A percentile compares a stretch with the other conserved stretches of the same genome.
These are phyloP conservation scores for Argyresthia albistria DNA, from an alignment of 2,888 invertebrate genomes.

Conservation along the genomic window DNA sequence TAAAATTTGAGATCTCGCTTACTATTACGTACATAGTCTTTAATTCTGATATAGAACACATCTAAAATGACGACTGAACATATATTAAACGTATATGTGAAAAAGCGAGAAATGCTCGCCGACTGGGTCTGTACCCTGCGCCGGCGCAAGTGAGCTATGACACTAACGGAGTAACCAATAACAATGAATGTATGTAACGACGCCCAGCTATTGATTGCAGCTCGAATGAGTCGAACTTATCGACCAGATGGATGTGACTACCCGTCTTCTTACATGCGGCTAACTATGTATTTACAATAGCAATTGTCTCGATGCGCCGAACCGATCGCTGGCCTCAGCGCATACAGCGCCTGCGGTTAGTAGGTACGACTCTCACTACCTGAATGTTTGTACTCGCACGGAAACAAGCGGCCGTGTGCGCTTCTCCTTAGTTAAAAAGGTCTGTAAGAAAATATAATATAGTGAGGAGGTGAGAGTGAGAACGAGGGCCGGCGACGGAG, in stretches of 20 bases:
- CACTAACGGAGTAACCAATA: slow-evolving; percentile 52
- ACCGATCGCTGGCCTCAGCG: slow-evolving; percentile 71
- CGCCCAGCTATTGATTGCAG: slow-evolving; percentile 59
- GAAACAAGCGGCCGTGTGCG: slow-evolving; percentile 67
- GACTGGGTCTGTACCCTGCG: slow-evolving; percentile 11
- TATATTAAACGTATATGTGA: slow-evolving; percentile 59
- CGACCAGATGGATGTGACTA: slow-evolving; percentile 52
- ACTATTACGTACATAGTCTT: slow-evolving; percentile 70
- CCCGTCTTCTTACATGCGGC: slow-evolving; percentile 5
- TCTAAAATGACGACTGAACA: slow-evolving; percentile 64
- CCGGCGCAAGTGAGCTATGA: slow-evolving; percentile 42
- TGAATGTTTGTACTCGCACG: slow-evolving; percentile 61
- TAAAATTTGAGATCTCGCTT: slow-evolving; percentile 71
- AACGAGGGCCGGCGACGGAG: slow-evolving; percentile 57
- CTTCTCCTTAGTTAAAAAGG: slow-evolving; percentile 66
- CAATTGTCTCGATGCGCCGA: slow-evolving; percentile 53
- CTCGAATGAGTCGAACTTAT: slow-evolving; percentile 63
- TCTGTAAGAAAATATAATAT: slow-evolving; percentile 70
- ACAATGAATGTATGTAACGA: slow-evolving; percentile 63
- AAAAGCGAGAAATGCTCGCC: slow-evolving; percentile 46
- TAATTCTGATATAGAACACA: slow-evolving; percentile 67
- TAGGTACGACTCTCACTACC: slow-evolving; percentile 54
- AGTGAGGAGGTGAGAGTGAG: slow-evolving; percentile 66
- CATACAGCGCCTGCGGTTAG: slow-evolving; percentile 30
- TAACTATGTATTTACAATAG: slow-evolving; percentile 63